A percentile compares a stretch with the other conserved stretches of the same genome.
phyloP scores from a whole-genome alignment of 2,797 vertebrate genomes.

The Pantherophis vulpinus region DNA sequence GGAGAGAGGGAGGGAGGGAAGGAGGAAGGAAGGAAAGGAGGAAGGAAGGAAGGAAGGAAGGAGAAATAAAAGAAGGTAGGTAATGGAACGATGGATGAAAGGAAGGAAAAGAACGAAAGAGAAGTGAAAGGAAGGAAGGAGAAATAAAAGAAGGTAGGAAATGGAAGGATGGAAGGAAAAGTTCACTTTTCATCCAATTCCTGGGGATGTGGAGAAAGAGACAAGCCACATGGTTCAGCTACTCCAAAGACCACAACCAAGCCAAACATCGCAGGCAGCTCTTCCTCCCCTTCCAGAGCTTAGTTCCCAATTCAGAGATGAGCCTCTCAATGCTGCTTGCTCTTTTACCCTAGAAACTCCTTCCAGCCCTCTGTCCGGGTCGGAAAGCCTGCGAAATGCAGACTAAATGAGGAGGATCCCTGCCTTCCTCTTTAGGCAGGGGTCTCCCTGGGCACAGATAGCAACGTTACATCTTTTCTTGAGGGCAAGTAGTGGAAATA shows the following conservation, averaged over 20 bases:
- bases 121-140: too few species aligned
- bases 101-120: too few species aligned
- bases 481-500: too few species aligned
- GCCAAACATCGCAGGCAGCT: background rate
- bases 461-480: background rate
- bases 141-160: too few species aligned
- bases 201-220: background rate
- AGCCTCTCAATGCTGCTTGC: background rate
- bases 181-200: background rate
- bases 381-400: background rate
- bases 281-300: too few species aligned
- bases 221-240: background rate
- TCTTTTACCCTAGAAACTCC: background rate
- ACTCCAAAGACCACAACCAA: background rate
- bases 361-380: background rate
- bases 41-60: too few species aligned
- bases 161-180: too few species aligned
- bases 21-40: too few species aligned
- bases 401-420: background rate
- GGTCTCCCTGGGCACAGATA: background rate
- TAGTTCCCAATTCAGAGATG: background rate
- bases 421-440: background rate
- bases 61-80: conserved; percentile 29
- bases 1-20: too few species aligned
- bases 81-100: too few species aligned